phyloP scores from a whole-genome alignment of 2,113 vertebrate genomes.

The Vulpes lagopus region DNA sequence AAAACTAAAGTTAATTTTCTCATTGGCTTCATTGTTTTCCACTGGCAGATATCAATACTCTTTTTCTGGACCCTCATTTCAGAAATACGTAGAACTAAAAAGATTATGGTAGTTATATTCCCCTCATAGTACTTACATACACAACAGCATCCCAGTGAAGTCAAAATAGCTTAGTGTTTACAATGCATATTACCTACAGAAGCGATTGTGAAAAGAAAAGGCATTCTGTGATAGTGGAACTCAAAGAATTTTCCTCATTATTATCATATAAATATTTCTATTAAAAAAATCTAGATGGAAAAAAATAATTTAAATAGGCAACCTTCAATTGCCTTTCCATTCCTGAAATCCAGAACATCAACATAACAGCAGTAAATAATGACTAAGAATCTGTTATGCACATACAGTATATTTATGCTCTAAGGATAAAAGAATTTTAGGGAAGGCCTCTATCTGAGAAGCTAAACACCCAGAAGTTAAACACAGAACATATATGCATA shows the following conservation, averaged over 20 bases:
- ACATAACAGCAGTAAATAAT: neutral
- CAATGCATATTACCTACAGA: conserved; percentile 47
- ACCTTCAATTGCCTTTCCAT: neutral
- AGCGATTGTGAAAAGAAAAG: conserved; percentile 4
- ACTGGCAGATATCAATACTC: conserved; percentile 53
- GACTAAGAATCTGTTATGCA: neutral
- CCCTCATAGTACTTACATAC: conserved; percentile 12
- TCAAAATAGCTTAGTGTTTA: conserved; percentile 33
- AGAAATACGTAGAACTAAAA: conserved; percentile 59
- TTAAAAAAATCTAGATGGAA: neutral
- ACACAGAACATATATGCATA: neutral
- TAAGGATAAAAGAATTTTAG: conserved; percentile 32
- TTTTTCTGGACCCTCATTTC: neutral
- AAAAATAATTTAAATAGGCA: conserved; percentile 38
- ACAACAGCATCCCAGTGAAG: conserved; percentile 57
- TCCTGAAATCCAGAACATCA: neutral
- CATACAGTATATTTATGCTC: neutral
- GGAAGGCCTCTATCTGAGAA: neutral
- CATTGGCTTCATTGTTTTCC: conserved; percentile 69
- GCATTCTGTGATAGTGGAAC: neutral
- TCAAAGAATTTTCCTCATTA: conserved; percentile 52
- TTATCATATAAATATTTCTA: conserved; percentile 27
- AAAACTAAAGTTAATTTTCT: conserved; percentile 70
- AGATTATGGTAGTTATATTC: conserved; percentile 32
- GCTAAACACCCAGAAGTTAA: neutral